These are phyloP conservation scores for Archips xylosteana DNA, from an alignment of 2,888 invertebrate genomes.

Conservation along the genomic window DNA sequence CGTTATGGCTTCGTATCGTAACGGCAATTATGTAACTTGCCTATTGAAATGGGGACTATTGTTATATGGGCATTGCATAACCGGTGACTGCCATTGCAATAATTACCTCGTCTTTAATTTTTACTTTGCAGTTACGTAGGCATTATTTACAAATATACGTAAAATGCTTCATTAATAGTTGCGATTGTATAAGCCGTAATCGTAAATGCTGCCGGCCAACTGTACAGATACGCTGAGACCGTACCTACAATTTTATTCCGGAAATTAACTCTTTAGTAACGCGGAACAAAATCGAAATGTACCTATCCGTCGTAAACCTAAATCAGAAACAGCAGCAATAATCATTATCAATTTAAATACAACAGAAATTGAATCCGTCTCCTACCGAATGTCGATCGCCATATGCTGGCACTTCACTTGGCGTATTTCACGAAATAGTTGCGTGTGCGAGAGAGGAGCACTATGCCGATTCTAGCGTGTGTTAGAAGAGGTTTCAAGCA, in stretches of 20 bases:
- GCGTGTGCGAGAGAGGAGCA: too few species aligned
- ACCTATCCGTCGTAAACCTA: too few species aligned
- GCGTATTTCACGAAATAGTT: too few species aligned
- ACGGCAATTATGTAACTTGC: conserved; percentile 37
- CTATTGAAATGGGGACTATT: conserved; percentile 40
- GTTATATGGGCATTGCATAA: conserved; percentile 35
- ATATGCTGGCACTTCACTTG: too few species aligned
- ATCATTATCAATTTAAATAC: background rate
- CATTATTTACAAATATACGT: background rate
- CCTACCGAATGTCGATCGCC: background rate
- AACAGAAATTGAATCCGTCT: background rate
- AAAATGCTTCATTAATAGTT: conserved; percentile 2
- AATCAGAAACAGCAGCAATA: too few species aligned
- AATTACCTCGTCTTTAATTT: conserved; percentile 21
- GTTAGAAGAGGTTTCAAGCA: too few species aligned
- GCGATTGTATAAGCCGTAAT: background rate
- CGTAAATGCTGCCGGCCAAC: background rate
- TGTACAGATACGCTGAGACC: background rate
- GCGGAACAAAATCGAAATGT: too few species aligned
- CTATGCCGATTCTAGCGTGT: too few species aligned
- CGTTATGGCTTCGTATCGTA: conserved; percentile 33
- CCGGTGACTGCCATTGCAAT: conserved; percentile 22
- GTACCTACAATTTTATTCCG: background rate
- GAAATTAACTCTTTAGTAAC: background rate
- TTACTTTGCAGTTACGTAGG: background rate